Evolutionary conservation across 1,140 invertebrate genomes (phyloP).

Genomic region (Drosophila mayri): DNA sequence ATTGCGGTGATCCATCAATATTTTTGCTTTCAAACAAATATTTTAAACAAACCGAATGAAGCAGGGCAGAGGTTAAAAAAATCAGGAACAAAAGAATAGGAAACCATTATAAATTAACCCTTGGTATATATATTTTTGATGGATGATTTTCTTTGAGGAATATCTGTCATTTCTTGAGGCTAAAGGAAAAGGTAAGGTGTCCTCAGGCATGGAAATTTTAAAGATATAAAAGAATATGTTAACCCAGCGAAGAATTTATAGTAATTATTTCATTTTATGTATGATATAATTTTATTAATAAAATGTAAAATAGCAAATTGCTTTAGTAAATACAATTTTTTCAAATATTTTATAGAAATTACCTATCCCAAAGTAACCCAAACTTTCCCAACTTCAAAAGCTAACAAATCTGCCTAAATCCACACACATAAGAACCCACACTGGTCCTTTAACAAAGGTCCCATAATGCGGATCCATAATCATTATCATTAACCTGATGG

Average conservation of each 20-base stretch:
- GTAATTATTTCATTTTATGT: neutral
- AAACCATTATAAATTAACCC: constrained; percentile 26
- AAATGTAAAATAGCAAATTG: too few relatives aligned
- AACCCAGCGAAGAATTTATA: rapidly evolving
- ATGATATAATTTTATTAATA: too few relatives aligned
- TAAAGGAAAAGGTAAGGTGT: neutral
- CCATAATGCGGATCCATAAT: constrained; percentile 41
- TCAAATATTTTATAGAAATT: neutral
- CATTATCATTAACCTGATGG: constrained; percentile 52
- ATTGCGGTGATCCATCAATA: constrained; percentile 41
- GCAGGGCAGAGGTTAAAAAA: constrained; percentile 23
- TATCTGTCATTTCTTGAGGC: neutral
- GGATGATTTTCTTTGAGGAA: constrained; percentile 14
- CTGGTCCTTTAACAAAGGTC: neutral
- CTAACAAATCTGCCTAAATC: constrained; percentile 9
- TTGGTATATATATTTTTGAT: constrained; percentile 20
- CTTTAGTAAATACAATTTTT: neutral
- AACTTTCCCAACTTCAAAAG: neutral
- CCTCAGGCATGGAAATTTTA: neutral
- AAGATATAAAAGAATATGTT: neutral
- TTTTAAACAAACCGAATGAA: constrained; percentile 24
- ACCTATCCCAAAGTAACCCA: neutral
- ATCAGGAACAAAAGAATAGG: constrained; percentile 17
- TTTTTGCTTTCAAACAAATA: constrained; percentile 16
- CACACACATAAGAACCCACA: neutral